Evolutionary conservation across 2,888 invertebrate species (phyloP).

Genomic region (Adelphocoris suturalis): DNA sequence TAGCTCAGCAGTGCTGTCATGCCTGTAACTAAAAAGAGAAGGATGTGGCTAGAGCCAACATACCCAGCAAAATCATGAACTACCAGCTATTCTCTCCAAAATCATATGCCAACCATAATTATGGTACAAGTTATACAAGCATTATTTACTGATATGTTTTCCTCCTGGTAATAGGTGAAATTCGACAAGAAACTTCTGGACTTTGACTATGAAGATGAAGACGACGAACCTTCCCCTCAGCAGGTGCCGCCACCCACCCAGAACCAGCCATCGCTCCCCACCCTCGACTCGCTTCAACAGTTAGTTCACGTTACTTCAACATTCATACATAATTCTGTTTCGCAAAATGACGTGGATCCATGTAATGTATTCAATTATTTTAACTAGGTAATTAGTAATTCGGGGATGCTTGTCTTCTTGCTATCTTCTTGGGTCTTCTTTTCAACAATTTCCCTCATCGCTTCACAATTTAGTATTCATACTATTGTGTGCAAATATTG

Average conservation of each 20-base stretch:
- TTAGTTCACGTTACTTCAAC: slow-evolving; percentile 75
- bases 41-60: too few relatives aligned
- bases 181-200: slow-evolving; percentile 92
- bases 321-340: background rate
- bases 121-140: too few relatives aligned
- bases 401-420: background rate
- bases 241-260: slow-evolving; percentile 68
- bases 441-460: too few relatives aligned
- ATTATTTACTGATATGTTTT: too few relatives aligned
- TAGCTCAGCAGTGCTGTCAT: too few relatives aligned
- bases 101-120: too few relatives aligned
- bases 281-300: slow-evolving; percentile 79
- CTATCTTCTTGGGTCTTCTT: background rate
- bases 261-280: slow-evolving; percentile 69
- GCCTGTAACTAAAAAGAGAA: too few relatives aligned
- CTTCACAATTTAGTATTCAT: too few relatives aligned
- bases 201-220: slow-evolving; percentile 95
- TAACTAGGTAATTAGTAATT: background rate
- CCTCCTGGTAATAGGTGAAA: slow-evolving; percentile 80
- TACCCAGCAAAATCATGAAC: too few relatives aligned
- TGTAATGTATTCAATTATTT: too few relatives aligned
- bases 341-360: background rate
- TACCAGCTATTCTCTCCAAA: too few relatives aligned
- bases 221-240: slow-evolving; percentile 83
- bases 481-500: too few relatives aligned